Evolutionary conservation across 2,888 invertebrate genomes (phyloP).

Genomic region (Thera britannica): DNA sequence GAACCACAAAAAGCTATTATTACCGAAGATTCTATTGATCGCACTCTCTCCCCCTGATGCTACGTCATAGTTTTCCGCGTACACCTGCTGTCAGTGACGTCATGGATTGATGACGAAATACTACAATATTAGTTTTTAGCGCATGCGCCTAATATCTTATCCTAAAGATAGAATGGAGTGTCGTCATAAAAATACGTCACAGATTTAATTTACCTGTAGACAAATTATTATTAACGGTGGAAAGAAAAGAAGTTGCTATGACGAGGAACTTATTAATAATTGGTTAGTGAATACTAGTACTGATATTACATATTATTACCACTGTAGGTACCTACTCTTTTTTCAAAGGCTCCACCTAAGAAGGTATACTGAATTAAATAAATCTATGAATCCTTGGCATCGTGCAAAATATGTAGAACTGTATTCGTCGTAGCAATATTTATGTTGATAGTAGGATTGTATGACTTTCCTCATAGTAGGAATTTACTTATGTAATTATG

Average conservation of each 20-base stretch:
- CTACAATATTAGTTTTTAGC: conserved; percentile 61
- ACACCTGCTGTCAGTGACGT: conserved; percentile 58
- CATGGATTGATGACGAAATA: conserved; percentile 61
- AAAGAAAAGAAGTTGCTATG: neutral
- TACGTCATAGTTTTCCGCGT: conserved; percentile 70
- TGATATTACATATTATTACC: neutral
- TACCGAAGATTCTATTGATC: conserved; percentile 54
- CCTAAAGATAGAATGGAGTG: conserved; percentile 38
- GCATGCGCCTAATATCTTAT: conserved; percentile 60
- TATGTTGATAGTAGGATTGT: too few species aligned
- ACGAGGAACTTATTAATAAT: neutral
- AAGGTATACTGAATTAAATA: too few species aligned
- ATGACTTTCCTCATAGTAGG: too few species aligned
- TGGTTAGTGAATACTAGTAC: neutral
- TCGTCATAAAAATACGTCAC: conserved; percentile 36
- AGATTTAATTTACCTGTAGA: conserved; percentile 12
- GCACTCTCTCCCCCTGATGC: conserved; percentile 47
- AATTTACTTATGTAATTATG: too few species aligned
- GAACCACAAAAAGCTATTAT: conserved; percentile 64
- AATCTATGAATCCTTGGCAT: too few species aligned
- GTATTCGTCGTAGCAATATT: too few species aligned
- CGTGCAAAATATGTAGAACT: too few species aligned
- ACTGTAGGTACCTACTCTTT: too few species aligned
- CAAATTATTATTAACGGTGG: neutral
- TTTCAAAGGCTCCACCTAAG: too few species aligned